Conservation (phyloP, 2,797 vertebrate genomes). For the Lophius americanus region DNA sequence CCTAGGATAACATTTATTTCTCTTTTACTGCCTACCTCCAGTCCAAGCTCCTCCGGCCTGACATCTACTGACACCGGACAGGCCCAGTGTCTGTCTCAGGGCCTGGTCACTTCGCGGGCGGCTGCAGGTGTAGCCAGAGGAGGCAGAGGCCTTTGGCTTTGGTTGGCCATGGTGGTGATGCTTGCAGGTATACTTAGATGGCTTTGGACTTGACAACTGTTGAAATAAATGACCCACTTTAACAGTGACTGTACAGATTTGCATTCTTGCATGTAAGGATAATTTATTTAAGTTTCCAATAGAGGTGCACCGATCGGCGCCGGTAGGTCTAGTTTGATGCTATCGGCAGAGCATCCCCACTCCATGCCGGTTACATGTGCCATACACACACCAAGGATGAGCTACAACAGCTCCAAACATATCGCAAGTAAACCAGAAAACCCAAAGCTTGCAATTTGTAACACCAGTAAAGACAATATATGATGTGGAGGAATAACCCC, state of each 20-base stretch:
- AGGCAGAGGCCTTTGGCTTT: conserved; percentile 84
- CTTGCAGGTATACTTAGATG: conserved; percentile 75
- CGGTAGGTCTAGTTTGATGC: no score
- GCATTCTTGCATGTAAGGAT: no score
- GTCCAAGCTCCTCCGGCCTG: conserved; percentile 67
- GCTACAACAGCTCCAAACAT: no score
- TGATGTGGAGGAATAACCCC: no score
- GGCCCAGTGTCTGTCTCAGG: conserved; percentile 52
- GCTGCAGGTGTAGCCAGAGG: conserved; percentile 72
- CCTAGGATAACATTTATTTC: background rate
- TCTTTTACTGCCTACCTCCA: conserved; percentile 27
- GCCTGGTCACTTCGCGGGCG: conserved; percentile 61
- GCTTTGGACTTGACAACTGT: background rate
- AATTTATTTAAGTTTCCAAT: no score
- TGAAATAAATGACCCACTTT: background rate
- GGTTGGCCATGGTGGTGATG: conserved; percentile 82
- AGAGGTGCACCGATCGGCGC: no score
- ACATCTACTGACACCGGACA: conserved; percentile 50
- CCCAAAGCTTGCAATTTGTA: no score
- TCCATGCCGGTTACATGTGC: no score
- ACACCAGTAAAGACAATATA: no score
- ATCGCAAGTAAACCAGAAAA: no score
- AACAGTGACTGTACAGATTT: background rate
- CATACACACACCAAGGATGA: no score
- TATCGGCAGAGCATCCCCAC: no score